These are phyloP conservation scores for Cyprinus carpio DNA, from an alignment of 2,113 vertebrate genomes.

Conservation along the genomic window DNA sequence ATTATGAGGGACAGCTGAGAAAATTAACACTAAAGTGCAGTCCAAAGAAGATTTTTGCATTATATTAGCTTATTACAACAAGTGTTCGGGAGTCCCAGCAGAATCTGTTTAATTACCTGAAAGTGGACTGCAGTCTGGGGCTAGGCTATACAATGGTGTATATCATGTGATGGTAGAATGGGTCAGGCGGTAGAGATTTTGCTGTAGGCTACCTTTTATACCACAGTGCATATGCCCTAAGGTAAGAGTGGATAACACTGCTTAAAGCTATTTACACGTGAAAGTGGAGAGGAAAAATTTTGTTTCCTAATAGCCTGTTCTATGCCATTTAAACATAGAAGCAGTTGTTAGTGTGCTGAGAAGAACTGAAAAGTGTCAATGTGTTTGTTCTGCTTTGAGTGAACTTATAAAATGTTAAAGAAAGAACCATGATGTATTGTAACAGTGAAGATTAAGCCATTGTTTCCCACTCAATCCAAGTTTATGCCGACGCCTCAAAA, in stretches of 20 bases:
- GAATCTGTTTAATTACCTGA: neutral
- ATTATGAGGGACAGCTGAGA: constrained; percentile 8
- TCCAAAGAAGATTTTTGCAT: neutral
- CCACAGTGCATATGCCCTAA: neutral
- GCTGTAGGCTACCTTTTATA: neutral
- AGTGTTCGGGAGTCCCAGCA: neutral
- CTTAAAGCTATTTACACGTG: too few species aligned
- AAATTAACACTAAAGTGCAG: neutral
- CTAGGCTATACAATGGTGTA: neutral
- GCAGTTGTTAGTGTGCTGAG: neutral
- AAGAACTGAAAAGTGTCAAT: constrained; percentile 40
- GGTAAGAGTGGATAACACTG: neutral
- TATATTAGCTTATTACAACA: neutral
- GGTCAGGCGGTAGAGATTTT: neutral
- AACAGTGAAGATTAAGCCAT: constrained; percentile 43
- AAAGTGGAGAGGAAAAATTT: too few species aligned
- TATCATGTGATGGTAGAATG: neutral
- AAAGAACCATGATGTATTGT: neutral
- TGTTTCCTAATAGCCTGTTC: neutral
- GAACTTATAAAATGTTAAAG: neutral
- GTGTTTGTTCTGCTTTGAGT: constrained; percentile 34
- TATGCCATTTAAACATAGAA: neutral
- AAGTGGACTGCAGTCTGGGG: neutral
- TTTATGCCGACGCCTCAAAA: constrained; percentile 40
- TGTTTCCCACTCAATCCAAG: constrained; percentile 30